Evolutionary conservation across 2,888 invertebrate species (phyloP).

Genomic region (Oasisia sp.): DNA sequence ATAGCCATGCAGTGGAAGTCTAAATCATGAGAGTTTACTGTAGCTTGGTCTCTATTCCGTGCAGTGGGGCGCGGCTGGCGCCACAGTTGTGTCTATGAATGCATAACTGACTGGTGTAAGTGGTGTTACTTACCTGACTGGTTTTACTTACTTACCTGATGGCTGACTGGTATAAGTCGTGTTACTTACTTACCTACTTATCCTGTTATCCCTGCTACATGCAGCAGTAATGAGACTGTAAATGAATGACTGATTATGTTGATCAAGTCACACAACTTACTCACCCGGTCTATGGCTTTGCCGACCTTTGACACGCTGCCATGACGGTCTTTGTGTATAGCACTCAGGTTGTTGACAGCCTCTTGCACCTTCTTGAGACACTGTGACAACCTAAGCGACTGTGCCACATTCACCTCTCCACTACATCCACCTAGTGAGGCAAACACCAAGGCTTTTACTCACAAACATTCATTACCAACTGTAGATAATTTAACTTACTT

Average conservation of each 20-base stretch:
- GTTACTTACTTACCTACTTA: too few species aligned
- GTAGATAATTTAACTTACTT: too few species aligned
- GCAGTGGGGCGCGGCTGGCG: too few species aligned
- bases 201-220: too few species aligned
- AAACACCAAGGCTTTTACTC: not conserved
- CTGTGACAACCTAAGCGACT: conserved; percentile 77
- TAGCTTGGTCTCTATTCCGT: too few species aligned
- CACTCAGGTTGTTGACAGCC: conserved; percentile 72
- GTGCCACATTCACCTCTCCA: conserved; percentile 74
- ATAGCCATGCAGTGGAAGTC: too few species aligned
- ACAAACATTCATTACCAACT: not conserved
- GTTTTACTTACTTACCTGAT: too few species aligned
- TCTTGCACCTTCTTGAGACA: conserved; percentile 82
- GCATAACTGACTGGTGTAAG: too few species aligned
- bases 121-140: too few species aligned
- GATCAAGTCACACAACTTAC: not conserved
- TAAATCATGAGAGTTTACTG: too few species aligned
- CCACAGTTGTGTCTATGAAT: too few species aligned
- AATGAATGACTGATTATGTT: not conserved
- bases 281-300: conserved; percentile 89
- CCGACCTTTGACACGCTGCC: conserved; percentile 89
- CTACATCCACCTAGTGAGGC: conserved; percentile 10
- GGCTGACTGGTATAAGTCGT: too few species aligned
- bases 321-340: conserved; percentile 85
- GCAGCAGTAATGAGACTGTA: not conserved